These are phyloP conservation scores for Patella ulyssiponensis DNA, from an alignment of 2,888 invertebrate species.

Conservation along the genomic window DNA sequence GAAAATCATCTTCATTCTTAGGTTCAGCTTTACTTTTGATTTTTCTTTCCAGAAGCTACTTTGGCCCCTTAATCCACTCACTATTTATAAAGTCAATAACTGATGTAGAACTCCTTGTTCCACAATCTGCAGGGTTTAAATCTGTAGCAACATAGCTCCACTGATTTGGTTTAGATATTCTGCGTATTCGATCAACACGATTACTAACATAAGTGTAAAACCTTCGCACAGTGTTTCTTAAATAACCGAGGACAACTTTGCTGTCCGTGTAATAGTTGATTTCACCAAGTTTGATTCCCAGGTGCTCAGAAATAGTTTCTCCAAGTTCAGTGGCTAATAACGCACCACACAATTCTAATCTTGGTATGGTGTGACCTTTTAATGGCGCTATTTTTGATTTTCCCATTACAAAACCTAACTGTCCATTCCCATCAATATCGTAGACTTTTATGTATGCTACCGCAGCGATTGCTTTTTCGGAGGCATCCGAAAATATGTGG, in stretches of 20 bases:
- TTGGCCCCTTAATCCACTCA: slow-evolving; percentile 11
- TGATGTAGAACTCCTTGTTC: too few relatives aligned
- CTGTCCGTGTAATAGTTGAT: background rate
- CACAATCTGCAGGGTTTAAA: slow-evolving; percentile 34
- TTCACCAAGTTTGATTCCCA: background rate
- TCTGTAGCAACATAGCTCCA: slow-evolving; percentile 33
- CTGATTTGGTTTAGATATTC: slow-evolving; percentile 23
- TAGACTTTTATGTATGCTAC: slow-evolving; percentile 27
- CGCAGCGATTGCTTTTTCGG: slow-evolving; percentile 29
- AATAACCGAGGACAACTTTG: background rate
- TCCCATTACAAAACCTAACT: slow-evolving; percentile 34
- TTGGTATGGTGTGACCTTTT: background rate
- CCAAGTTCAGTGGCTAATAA: background rate
- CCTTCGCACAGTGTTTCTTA: background rate
- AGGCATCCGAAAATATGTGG: slow-evolving; percentile 26
- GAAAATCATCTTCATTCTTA: background rate
- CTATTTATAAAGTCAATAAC: too few relatives aligned
- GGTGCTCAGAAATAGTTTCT: background rate
- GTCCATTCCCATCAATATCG: background rate
- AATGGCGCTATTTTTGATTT: slow-evolving; percentile 39
- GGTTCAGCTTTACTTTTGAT: background rate
- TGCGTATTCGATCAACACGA: slow-evolving; percentile 21
- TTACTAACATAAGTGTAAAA: background rate
- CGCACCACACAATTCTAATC: background rate
- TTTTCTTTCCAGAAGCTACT: background rate